phyloP scores from a whole-genome alignment of 2,797 vertebrate genomes.

The Sebastiscus albofasciatus region DNA sequence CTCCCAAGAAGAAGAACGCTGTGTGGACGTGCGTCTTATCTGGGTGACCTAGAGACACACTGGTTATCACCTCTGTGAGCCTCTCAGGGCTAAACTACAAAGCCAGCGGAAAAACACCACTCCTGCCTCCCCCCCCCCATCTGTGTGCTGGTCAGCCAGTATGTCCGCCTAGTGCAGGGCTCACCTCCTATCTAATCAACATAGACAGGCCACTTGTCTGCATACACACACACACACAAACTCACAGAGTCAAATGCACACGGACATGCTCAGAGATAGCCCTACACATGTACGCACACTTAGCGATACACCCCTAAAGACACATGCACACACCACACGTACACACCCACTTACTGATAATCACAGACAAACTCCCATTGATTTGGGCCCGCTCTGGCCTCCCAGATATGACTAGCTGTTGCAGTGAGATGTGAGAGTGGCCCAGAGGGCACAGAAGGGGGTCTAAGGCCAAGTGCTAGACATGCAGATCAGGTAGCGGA shows the following conservation, averaged over 20 bases:
- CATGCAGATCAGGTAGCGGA: constrained; percentile 48
- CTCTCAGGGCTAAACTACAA: constrained; percentile 73
- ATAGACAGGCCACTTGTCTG: constrained; percentile 71
- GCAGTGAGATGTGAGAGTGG: constrained; percentile 30
- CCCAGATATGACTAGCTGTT: constrained; percentile 46
- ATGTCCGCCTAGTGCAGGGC: constrained; percentile 60
- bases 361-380: constrained; percentile 45
- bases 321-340: constrained; percentile 18
- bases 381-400: constrained; percentile 38
- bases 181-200: constrained; percentile 83
- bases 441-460: constrained; percentile 14
- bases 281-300: constrained; percentile 60
- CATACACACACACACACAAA: constrained; percentile 45
- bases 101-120: constrained; percentile 74
- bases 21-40: constrained; percentile 75
- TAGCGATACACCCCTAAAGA: constrained; percentile 27
- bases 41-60: constrained; percentile 75
- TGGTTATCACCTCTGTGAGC: constrained; percentile 78
- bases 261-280: constrained; percentile 58
- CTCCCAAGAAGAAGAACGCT: constrained; percentile 70
- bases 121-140: constrained; percentile 42
- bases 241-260: constrained; percentile 40
- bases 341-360: constrained; percentile 52
- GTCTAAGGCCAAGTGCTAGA: constrained; percentile 56
- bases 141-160: constrained; percentile 65